Base-by-base conservation (phyloP, 1,140 invertebrate species). In the Zaprionus tsacasi region DNA sequence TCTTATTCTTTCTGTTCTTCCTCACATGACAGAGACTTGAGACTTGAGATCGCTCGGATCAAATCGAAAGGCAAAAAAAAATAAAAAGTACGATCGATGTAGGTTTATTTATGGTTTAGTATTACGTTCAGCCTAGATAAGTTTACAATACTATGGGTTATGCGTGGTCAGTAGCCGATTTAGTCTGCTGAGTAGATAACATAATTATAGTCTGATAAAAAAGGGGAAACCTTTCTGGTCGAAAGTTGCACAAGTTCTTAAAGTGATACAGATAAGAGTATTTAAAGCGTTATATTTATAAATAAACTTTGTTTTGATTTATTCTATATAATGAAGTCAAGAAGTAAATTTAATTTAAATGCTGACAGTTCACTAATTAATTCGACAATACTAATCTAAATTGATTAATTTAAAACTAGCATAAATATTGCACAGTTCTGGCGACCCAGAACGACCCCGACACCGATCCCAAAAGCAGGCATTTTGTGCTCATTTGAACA, bases 381-480 rank as follows among this genome's bases (percentile, higher is more conserved):
- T 65, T 55, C 6, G 35, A 55, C 12, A 38, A 36, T 30, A 25
- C 12, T 8, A 36, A 21, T 36, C n/a, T 40, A 57, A 70, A 70
- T 52, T 70, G 25, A 36, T 48, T 60, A 66, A 75, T 75, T 75
- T 52, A 50, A 73, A 79, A 79, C 58, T 59, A 60, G 15, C 57
- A 45, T 40, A 59, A 45, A 7, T 10, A 52, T 40, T 13, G 21
- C 6, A 30, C 2, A 25, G 30, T 10, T 6, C 6, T 33, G 27
- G 11, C 11, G 11, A 50, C 17, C 45, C 45, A 3, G 8, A 12
- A 4, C 10, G 45, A 25, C 6, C 52, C 12, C 21, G 6, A 21
- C 1, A 1, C 21, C 21, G 21, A 21, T 13, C 6, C 10, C 27
- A 6, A 1, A 1, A 27, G 10, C 27, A 15, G 21, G 25, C 0